Conservation (phyloP, 2,888 invertebrate species). For the Chymomyza fuscimana region DNA sequence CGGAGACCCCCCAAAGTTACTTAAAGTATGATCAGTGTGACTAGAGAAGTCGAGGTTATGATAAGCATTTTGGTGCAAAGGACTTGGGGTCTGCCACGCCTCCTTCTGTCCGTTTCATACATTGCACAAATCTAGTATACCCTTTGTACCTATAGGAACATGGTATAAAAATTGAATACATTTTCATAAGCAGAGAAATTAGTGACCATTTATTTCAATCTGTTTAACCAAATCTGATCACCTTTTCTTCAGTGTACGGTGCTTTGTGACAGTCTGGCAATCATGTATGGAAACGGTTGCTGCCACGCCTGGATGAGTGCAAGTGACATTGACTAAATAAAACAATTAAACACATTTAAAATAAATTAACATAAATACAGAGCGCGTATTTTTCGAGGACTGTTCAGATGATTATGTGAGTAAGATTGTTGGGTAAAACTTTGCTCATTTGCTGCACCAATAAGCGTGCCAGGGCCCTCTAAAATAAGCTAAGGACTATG, state of each 20-base stretch:
- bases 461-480: conserved; percentile 18
- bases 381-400: background rate
- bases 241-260: background rate
- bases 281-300: background rate
- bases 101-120: too few species aligned
- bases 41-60: too few species aligned
- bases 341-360: conserved; percentile 61
- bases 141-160: too few species aligned
- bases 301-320: conserved; percentile 29
- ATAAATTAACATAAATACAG: conserved; percentile 25
- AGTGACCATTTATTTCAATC: too few species aligned
- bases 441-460: conserved; percentile 33
- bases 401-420: conserved; percentile 11
- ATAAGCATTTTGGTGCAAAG: too few species aligned
- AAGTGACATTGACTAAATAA: conserved; percentile 54
- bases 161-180: too few species aligned
- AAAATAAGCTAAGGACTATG: conserved; percentile 27
- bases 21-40: too few species aligned
- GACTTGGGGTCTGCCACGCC: too few species aligned
- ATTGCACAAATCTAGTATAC: too few species aligned
- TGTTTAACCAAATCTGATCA: too few species aligned
- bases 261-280: background rate
- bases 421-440: conserved; percentile 15
- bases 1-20: too few species aligned
- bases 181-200: too few species aligned